These are phyloP conservation scores for Rhineura floridana DNA, from an alignment of 2,113 vertebrate genomes.

Conservation along the genomic window DNA sequence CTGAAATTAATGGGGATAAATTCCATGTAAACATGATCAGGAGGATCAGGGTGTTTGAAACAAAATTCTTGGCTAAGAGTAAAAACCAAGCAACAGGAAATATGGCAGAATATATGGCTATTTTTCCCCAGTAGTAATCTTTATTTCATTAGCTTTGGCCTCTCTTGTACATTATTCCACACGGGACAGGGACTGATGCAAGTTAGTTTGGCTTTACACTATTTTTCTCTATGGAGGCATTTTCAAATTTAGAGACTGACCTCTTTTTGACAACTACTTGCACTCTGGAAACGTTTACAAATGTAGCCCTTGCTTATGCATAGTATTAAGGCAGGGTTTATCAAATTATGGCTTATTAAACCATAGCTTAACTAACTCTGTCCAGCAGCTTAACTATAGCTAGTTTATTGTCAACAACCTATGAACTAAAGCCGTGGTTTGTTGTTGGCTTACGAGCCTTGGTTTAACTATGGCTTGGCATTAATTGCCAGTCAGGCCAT, in stretches of 20 bases:
- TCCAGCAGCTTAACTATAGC: no score
- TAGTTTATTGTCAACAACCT: no score
- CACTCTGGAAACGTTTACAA: not conserved
- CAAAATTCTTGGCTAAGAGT: not conserved
- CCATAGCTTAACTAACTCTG: no score
- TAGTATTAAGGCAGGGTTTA: no score
- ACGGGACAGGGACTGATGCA: not conserved
- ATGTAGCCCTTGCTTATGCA: no score
- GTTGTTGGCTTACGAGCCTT: no score
- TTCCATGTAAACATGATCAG: not conserved
- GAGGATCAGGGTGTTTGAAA: not conserved
- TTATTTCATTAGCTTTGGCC: not conserved
- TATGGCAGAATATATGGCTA: not conserved
- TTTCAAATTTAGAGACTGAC: not conserved
- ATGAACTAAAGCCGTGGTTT: no score
- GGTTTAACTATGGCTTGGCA: no score
- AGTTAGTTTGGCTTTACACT: not conserved
- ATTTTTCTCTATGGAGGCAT: not conserved
- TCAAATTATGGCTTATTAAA: no score
- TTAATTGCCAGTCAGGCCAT: no score
- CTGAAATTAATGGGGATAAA: not conserved
- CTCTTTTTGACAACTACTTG: not conserved
- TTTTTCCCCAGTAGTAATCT: not conserved
- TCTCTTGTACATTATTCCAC: not conserved
- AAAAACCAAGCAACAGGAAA: not conserved